phyloP scores from a whole-genome alignment of 2,797 vertebrate genomes.

The Neomorphus geoffroyi region DNA sequence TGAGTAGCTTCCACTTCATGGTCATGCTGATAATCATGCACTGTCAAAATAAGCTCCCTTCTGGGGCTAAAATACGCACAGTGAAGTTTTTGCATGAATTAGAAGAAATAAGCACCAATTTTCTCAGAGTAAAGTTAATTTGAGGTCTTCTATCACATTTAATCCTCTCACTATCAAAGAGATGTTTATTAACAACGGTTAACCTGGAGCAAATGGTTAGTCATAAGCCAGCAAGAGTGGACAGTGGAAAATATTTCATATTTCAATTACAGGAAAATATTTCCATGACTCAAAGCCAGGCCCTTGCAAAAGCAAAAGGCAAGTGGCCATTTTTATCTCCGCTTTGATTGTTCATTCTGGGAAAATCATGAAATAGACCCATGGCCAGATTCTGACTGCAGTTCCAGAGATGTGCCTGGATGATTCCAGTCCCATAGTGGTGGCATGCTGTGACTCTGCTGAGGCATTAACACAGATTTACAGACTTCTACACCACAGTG shows the following conservation, averaged over 20 bases:
- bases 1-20: neutral
- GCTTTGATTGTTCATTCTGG: neutral
- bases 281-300: neutral
- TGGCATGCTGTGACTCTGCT: neutral
- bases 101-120: neutral
- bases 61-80: neutral
- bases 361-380: neutral
- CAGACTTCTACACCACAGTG: neutral
- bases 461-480: neutral
- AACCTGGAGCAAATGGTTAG: neutral
- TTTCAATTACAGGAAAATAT: neutral
- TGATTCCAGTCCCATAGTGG: neutral
- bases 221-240: neutral
- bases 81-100: neutral
- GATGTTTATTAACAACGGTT: neutral
- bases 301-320: neutral
- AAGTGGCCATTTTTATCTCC: neutral
- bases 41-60: neutral
- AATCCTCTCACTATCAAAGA: neutral
- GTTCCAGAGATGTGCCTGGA: neutral
- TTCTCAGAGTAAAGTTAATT: neutral
- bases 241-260: neutral
- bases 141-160: neutral
- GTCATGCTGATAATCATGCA: neutral
- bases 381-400: neutral